A percentile compares a stretch with the other conserved stretches of the same genome.
Conservation (phyloP, 2,888 invertebrate species). For the Spisula subtruncata region DNA sequence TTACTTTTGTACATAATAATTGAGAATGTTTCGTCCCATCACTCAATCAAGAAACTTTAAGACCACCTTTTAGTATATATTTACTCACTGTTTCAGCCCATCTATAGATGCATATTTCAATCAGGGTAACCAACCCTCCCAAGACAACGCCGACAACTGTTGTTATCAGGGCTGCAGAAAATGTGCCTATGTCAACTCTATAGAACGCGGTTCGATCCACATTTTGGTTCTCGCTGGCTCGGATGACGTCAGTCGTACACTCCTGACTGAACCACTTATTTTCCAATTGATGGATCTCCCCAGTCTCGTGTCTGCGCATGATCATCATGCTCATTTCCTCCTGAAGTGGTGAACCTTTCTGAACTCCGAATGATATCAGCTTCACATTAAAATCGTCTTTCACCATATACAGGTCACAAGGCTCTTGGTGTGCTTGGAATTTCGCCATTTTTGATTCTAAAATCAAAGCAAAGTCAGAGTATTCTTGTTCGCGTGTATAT, state of each 20-base stretch:
- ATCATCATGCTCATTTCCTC: constrained; percentile 71
- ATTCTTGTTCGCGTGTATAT: constrained; percentile 65
- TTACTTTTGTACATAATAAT: background rate
- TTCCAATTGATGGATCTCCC: constrained; percentile 71
- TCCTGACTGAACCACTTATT: constrained; percentile 79
- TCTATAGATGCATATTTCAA: constrained; percentile 79
- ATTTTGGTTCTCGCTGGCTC: constrained; percentile 2
- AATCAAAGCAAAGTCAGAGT: constrained; percentile 77
- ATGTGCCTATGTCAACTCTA: constrained; percentile 77
- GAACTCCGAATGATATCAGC: constrained; percentile 76
- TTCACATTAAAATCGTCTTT: constrained; percentile 70
- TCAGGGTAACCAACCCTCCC: constrained; percentile 76
- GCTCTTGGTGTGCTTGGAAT: constrained; percentile 72
- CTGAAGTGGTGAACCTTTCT: constrained; percentile 54
- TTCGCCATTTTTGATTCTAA: constrained; percentile 82
- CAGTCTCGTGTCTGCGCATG: constrained; percentile 71
- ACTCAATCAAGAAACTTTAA: too few relatives aligned
- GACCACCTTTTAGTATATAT: background rate
- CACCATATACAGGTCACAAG: constrained; percentile 81
- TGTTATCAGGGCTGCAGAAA: constrained; percentile 81
- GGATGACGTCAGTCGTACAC: constrained; percentile 61
- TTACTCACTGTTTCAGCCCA: constrained; percentile 78
- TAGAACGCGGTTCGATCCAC: constrained; percentile 63
- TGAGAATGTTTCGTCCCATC: too few relatives aligned
- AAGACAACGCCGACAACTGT: constrained; percentile 76